These are phyloP conservation scores for Physocephala rufipes DNA, from an alignment of 2,888 invertebrate species.

Conservation along the genomic window DNA sequence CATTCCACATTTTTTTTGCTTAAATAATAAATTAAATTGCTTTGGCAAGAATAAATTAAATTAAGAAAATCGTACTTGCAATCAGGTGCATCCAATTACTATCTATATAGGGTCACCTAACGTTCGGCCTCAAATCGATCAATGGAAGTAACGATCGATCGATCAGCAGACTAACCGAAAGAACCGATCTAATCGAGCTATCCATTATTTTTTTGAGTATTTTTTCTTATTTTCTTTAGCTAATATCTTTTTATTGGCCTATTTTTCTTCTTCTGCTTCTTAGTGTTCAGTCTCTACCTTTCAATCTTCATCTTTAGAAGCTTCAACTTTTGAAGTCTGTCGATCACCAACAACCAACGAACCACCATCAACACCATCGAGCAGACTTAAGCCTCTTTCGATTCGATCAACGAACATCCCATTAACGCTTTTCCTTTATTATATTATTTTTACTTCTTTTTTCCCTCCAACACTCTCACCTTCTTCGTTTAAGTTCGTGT, in stretches of 20 bases:
- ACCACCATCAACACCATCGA: neutral
- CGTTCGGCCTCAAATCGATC: conserved; percentile 15
- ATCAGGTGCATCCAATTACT: conserved; percentile 28
- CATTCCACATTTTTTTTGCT: neutral
- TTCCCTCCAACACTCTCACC: neutral
- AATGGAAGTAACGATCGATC: too few relatives aligned
- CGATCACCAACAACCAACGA: neutral
- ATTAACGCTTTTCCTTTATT: conserved; percentile 40
- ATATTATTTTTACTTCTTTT: conserved; percentile 30
- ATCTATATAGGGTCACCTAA: conserved; percentile 29
- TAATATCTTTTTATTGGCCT: too few relatives aligned
- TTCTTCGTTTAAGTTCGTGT: neutral
- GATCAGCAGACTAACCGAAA: neutral
- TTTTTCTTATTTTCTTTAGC: too few relatives aligned
- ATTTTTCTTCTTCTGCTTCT: too few relatives aligned
- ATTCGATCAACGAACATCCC: conserved; percentile 34
- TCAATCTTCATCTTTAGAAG: too few relatives aligned
- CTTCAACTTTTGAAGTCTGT: neutral
- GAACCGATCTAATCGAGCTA: too few relatives aligned
- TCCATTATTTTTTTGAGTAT: too few relatives aligned
- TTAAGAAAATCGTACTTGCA: conserved; percentile 24
- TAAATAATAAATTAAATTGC: conserved; percentile 14
- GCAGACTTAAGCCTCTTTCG: conserved; percentile 30
- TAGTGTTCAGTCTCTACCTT: neutral
- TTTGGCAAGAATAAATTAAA: conserved; percentile 30